Percentiles rank a stretch among this genome's conserved stretches.
Evolutionary conservation across 2,113 vertebrate species (phyloP).

Genomic region (Henicopernis longicauda): DNA sequence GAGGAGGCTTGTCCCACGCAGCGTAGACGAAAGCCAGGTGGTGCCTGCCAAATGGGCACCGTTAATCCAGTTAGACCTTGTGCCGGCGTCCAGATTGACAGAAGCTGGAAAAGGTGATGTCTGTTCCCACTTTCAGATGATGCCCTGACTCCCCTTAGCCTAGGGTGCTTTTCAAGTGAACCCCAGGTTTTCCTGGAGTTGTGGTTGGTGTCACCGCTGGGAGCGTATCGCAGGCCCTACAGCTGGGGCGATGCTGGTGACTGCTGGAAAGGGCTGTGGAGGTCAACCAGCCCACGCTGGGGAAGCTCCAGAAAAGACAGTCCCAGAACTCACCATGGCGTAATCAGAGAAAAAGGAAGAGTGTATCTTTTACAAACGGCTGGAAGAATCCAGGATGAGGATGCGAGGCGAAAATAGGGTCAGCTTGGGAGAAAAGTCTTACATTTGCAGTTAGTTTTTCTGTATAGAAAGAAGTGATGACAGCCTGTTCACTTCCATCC

Average conservation of each 20-base stretch:
- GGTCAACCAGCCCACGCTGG: accelerated
- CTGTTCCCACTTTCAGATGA: neutral
- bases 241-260: neutral
- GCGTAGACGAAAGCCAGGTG: neutral
- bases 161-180: neutral
- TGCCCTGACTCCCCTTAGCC: neutral
- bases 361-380: neutral
- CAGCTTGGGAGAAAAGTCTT: neutral
- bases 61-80: neutral
- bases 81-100: neutral
- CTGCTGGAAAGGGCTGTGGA: accelerated
- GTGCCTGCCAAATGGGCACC: neutral
- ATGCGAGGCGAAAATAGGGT: neutral
- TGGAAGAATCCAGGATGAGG: neutral
- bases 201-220: neutral
- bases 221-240: neutral
- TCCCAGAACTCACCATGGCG: neutral
- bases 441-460: neutral
- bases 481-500: constrained; percentile 14
- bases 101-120: neutral
- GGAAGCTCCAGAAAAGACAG: neutral
- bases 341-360: neutral
- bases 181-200: neutral
- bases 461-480: constrained; percentile 12
- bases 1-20: neutral